Conservation (phyloP, 1,140 invertebrate species). For the Rhopalosiphum padi region DNA sequence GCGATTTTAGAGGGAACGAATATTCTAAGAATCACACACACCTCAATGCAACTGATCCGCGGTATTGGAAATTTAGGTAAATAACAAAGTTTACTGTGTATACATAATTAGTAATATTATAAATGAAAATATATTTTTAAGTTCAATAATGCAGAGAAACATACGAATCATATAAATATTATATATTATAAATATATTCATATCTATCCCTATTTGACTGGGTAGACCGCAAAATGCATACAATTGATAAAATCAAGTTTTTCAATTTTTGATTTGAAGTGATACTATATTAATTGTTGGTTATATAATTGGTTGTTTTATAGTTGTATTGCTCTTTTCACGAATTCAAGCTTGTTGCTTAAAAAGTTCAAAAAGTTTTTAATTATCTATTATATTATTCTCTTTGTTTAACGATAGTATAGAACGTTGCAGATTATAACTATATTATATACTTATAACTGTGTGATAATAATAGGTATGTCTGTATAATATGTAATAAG, state of each 20-base stretch:
- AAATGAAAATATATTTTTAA: not conserved
- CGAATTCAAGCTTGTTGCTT: not conserved
- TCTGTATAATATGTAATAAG: too few species aligned
- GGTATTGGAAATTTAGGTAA: conserved; percentile 69
- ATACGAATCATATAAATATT: not conserved
- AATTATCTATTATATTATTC: not conserved
- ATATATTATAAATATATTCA: too few species aligned
- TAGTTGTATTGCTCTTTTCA: too few species aligned
- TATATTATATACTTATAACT: not conserved
- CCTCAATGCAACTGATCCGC: conserved; percentile 67
- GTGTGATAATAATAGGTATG: too few species aligned
- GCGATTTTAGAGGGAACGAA: conserved; percentile 73
- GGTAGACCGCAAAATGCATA: not conserved
- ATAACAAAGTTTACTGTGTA: not conserved
- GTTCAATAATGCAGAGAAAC: not conserved
- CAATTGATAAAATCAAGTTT: not conserved
- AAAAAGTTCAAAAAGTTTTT: not conserved
- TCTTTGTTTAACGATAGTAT: not conserved
- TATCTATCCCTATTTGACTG: too few species aligned
- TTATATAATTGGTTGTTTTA: not conserved
- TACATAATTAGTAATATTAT: not conserved
- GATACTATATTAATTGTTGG: not conserved
- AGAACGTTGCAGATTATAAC: not conserved
- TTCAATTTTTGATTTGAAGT: not conserved
- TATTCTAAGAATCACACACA: conserved; percentile 71